A percentile compares a stretch with the other conserved stretches of the same genome.
Evolutionary conservation across 2,888 invertebrate genomes (phyloP).

Genomic region (Macaria liturata): DNA sequence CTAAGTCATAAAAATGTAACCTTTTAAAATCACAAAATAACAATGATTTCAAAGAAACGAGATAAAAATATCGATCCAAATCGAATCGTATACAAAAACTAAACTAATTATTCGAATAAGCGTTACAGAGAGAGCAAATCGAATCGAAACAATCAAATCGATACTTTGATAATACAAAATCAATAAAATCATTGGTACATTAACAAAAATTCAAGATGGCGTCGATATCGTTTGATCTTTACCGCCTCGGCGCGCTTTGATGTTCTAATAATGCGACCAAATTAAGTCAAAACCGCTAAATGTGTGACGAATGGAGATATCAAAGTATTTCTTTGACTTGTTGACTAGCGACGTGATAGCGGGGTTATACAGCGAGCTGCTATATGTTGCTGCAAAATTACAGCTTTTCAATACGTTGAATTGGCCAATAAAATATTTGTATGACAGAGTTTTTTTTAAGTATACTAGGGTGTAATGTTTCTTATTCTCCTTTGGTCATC

Average conservation of each 20-base stretch:
- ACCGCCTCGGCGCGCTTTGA: slow-evolving; percentile 74
- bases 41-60: slow-evolving; percentile 47
- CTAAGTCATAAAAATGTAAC: slow-evolving; percentile 1
- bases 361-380: slow-evolving; percentile 37
- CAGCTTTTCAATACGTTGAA: too few species aligned
- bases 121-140: slow-evolving; percentile 69
- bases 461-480: too few species aligned
- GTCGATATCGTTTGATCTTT: slow-evolving; percentile 62
- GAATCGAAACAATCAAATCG: slow-evolving; percentile 62
- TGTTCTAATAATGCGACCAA: slow-evolving; percentile 78
- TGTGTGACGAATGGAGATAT: slow-evolving; percentile 80
- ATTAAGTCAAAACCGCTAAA: slow-evolving; percentile 79
- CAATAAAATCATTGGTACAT: slow-evolving; percentile 74
- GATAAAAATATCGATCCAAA: slow-evolving; percentile 47
- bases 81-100: slow-evolving; percentile 62
- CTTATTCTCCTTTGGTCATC: too few species aligned
- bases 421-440: too few species aligned
- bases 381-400: slow-evolving; percentile 23
- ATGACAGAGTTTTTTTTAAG: too few species aligned
- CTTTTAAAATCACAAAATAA: slow-evolving; percentile 20
- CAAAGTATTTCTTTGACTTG: slow-evolving; percentile 73
- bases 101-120: slow-evolving; percentile 70
- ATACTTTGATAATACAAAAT: slow-evolving; percentile 70
- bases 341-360: slow-evolving; percentile 35
- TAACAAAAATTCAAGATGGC: slow-evolving; percentile 45